Evolutionary conservation across 92 coral and sea anemone genomes (phyloP).

Genomic region (Micromussa lordhowensis): DNA sequence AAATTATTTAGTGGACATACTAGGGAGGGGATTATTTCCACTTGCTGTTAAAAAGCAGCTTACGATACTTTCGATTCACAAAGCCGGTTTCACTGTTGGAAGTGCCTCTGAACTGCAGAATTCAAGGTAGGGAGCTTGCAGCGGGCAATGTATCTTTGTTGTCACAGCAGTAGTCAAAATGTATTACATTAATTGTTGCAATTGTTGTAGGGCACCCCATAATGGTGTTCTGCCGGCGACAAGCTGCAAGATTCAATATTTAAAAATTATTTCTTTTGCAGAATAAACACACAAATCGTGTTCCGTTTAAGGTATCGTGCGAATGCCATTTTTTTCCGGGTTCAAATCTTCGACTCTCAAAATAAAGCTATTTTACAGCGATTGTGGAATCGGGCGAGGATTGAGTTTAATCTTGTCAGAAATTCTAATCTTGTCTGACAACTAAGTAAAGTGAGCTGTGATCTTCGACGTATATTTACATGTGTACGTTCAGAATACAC

Average conservation of each 20-base stretch:
- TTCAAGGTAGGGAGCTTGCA: slow-evolving; percentile 3
- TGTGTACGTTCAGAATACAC: neutral
- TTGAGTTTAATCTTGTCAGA: neutral
- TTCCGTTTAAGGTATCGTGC: neutral
- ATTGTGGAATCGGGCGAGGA: neutral
- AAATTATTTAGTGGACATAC: neutral
- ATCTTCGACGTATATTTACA: neutral
- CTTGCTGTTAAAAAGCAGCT: neutral
- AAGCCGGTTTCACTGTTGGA: neutral
- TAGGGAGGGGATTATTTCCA: neutral
- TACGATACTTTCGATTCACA: neutral
- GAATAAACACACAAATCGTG: neutral
- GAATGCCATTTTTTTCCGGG: neutral
- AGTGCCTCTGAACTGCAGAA: neutral
- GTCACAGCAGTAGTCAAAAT: neutral
- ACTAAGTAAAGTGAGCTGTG: neutral
- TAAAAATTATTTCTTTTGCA: neutral
- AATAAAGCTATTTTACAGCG: neutral
- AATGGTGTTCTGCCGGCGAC: neutral
- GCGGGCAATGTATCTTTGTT: neutral
- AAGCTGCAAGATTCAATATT: neutral
- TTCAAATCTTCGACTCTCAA: neutral
- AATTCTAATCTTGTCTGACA: too few species aligned
- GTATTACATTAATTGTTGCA: neutral
- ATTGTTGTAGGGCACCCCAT: neutral